Evolutionary conservation across 92 coral and sea anemone genomes (phyloP).

Genomic region (Epizoanthus rinbou): DNA sequence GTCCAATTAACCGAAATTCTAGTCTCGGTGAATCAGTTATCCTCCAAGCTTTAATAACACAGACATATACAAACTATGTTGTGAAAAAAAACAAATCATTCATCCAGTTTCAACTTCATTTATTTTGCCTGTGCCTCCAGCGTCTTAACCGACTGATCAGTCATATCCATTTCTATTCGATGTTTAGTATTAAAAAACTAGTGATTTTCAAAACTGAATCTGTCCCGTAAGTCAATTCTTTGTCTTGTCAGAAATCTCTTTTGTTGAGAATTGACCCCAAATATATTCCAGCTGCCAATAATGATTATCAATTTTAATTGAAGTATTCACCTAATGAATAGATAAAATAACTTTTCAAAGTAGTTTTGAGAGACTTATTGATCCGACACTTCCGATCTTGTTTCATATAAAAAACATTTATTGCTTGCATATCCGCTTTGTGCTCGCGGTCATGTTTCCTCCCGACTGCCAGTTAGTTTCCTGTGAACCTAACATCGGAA

Average conservation of each 20-base stretch:
- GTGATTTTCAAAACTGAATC: too few species aligned
- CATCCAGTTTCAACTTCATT: too few species aligned
- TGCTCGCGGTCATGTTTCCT: too few species aligned
- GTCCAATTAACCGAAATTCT: too few species aligned
- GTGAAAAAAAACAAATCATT: too few species aligned
- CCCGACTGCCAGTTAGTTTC: neutral
- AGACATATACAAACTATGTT: too few species aligned
- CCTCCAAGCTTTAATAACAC: too few species aligned
- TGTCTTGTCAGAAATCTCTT: neutral
- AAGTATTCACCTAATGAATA: neutral
- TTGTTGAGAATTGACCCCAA: neutral
- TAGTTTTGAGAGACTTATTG: neutral
- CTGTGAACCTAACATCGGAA: neutral
- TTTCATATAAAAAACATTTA: constrained; percentile 5
- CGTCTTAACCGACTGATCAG: too few species aligned
- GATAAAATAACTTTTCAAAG: neutral
- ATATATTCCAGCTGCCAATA: constrained; percentile 5
- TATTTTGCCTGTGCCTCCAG: too few species aligned
- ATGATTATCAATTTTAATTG: constrained; percentile 1
- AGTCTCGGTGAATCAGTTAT: too few species aligned
- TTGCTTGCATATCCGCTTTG: neutral
- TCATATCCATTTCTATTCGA: too few species aligned
- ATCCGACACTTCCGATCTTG: neutral
- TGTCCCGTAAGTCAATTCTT: neutral
- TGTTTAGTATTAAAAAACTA: too few species aligned